These are phyloP conservation scores for Synanthedon andrenaeformis DNA, from an alignment of 2,888 invertebrate genomes.

Conservation along the genomic window DNA sequence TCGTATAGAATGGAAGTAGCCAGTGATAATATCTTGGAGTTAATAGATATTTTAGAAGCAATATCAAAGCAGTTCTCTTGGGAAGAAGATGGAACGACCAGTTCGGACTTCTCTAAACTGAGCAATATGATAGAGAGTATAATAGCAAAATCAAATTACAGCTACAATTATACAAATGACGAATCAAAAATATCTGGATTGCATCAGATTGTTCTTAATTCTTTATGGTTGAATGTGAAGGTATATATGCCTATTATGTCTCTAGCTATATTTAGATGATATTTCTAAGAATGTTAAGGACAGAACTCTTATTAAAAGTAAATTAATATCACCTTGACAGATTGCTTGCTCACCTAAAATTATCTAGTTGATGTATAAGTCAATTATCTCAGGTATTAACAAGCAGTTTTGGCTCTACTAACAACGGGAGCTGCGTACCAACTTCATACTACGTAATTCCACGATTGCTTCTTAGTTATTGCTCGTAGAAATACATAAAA, in stretches of 20 bases:
- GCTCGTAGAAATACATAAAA: no score
- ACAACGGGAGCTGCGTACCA: no score
- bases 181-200: conserved; percentile 66
- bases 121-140: conserved; percentile 76
- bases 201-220: conserved; percentile 77
- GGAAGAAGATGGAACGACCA: conserved; percentile 35
- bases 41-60: conserved; percentile 32
- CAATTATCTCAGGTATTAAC: no score
- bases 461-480: no score
- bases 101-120: conserved; percentile 84
- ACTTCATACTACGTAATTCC: no score
- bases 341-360: no score
- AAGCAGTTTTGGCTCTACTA: no score
- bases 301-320: no score
- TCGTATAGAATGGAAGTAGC: conserved; percentile 24
- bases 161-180: conserved; percentile 28
- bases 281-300: no score
- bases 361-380: no score
- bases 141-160: conserved; percentile 52
- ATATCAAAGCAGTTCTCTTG: conserved; percentile 49
- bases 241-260: conserved; percentile 34
- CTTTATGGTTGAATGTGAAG: conserved; percentile 84
- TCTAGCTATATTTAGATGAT: no score
- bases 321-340: no score
- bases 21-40: conserved; percentile 15